A percentile compares a stretch with the other conserved stretches of the same genome.
These are phyloP conservation scores for Teleogryllus occipitalis DNA, from an alignment of 1,140 invertebrate species.

Conservation along the genomic window DNA sequence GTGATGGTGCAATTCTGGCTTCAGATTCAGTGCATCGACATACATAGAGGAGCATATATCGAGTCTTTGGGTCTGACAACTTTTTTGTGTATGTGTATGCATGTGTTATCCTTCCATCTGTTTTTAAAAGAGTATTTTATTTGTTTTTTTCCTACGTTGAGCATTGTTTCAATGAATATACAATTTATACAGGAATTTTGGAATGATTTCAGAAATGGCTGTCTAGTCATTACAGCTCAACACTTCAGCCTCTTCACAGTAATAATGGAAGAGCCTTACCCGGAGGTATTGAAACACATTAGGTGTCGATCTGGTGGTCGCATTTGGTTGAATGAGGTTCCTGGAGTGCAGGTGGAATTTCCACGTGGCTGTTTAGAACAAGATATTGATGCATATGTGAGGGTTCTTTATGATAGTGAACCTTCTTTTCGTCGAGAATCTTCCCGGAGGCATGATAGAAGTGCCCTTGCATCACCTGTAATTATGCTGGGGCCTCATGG, in stretches of 20 bases:
- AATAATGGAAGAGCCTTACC: conserved; percentile 26
- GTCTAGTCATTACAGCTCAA: conserved; percentile 26
- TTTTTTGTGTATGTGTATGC: no score
- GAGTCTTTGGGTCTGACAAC: no score
- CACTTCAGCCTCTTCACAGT: conserved; percentile 30
- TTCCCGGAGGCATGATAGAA: neutral
- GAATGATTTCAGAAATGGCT: conserved; percentile 15
- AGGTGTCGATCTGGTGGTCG: conserved; percentile 25
- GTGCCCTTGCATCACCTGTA: conserved; percentile 30
- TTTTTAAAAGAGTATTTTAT: no score
- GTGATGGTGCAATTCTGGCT: no score
- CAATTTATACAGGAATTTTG: neutral
- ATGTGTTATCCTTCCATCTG: no score
- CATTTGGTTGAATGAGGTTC: conserved; percentile 26
- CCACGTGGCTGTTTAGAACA: conserved; percentile 26
- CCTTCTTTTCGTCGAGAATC: neutral
- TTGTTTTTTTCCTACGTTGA: no score
- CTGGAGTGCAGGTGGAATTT: conserved; percentile 29
- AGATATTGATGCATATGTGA: conserved; percentile 28
- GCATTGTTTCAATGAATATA: no score
- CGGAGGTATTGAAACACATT: conserved; percentile 24
- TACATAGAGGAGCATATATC: no score
- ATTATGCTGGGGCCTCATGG: conserved; percentile 32
- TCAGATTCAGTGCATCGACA: no score
- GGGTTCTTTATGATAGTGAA: conserved; percentile 27